These are phyloP conservation scores for Anarrhichthys ocellatus DNA, from an alignment of 2,113 vertebrate species.

Conservation along the genomic window DNA sequence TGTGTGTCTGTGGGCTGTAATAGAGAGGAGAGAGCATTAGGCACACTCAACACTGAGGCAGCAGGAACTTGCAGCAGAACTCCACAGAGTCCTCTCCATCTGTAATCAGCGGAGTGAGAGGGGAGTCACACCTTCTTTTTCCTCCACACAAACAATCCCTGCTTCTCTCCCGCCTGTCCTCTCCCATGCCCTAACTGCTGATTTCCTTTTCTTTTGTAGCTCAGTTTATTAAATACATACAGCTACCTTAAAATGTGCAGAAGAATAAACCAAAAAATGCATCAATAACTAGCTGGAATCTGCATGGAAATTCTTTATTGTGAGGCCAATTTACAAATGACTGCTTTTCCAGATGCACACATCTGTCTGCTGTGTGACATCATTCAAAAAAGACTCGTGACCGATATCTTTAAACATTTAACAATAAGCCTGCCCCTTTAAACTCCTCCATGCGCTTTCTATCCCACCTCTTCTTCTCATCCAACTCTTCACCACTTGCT, in stretches of 20 bases:
- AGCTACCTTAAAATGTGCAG: not conserved
- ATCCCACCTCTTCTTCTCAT: conserved; percentile 25
- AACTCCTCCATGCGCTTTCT: not conserved
- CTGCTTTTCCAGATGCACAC: conserved; percentile 7
- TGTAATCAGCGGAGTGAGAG: conserved; percentile 75
- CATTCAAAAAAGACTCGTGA: conserved; percentile 5
- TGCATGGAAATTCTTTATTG: not conserved
- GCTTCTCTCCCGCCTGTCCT: conserved; percentile 19
- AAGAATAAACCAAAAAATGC: not conserved
- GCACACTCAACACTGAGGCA: conserved; percentile 77
- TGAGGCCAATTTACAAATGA: not conserved
- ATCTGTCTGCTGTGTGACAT: conserved; percentile 13
- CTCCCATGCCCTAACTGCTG: not conserved
- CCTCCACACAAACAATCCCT: conserved; percentile 70
- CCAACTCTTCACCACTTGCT: conserved; percentile 17
- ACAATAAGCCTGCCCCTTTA: not conserved
- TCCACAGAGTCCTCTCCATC: conserved; percentile 75
- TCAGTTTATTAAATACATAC: not conserved
- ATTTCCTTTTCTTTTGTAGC: not conserved
- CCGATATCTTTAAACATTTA: not conserved
- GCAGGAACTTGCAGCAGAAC: conserved; percentile 76
- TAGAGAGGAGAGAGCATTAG: conserved; percentile 70
- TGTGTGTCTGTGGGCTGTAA: conserved; percentile 68
- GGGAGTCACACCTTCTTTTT: conserved; percentile 76
- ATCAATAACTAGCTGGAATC: not conserved